These are phyloP conservation scores for Pammene fasciana DNA, from an alignment of 2,888 invertebrate genomes.

Conservation along the genomic window DNA sequence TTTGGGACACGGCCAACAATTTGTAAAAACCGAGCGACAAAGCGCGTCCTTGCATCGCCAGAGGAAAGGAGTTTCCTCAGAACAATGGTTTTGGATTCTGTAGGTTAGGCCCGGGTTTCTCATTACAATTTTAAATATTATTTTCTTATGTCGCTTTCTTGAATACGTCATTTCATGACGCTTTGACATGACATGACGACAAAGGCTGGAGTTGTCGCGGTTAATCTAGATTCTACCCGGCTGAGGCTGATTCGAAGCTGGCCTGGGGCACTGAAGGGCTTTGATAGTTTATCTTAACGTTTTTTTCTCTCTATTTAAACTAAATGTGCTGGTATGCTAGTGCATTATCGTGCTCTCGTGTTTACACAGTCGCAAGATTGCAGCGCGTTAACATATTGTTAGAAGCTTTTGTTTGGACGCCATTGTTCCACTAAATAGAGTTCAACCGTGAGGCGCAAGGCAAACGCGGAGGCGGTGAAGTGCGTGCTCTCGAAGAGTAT, in stretches of 20 bases:
- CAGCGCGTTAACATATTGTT: conserved; percentile 21
- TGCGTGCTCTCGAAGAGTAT: too few relatives aligned
- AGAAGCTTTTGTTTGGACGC: conserved; percentile 23
- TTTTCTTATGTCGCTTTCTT: too few relatives aligned
- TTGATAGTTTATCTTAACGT: too few relatives aligned
- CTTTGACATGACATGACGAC: too few relatives aligned
- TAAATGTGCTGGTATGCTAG: neutral
- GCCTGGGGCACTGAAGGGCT: too few relatives aligned
- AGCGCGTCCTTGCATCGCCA: conserved; percentile 8
- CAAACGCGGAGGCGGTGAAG: conserved; percentile 7
- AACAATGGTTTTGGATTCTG: conserved; percentile 19
- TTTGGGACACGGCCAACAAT: conserved; percentile 29
- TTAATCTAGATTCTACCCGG: too few relatives aligned
- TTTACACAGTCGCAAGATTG: conserved; percentile 19
- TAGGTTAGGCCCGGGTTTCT: conserved; percentile 1
- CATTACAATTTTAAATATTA: neutral
- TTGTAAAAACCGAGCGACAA: conserved; percentile 24
- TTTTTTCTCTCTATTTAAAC: neutral
- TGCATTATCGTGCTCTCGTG: conserved; percentile 6
- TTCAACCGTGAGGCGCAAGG: neutral
- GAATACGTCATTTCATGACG: too few relatives aligned
- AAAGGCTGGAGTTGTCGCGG: too few relatives aligned
- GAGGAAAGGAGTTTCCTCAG: neutral
- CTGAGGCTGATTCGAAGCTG: too few relatives aligned
- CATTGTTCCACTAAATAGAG: conserved; percentile 26